phyloP scores from a whole-genome alignment of 2,888 invertebrate species.

The Oxytorus armatus region DNA sequence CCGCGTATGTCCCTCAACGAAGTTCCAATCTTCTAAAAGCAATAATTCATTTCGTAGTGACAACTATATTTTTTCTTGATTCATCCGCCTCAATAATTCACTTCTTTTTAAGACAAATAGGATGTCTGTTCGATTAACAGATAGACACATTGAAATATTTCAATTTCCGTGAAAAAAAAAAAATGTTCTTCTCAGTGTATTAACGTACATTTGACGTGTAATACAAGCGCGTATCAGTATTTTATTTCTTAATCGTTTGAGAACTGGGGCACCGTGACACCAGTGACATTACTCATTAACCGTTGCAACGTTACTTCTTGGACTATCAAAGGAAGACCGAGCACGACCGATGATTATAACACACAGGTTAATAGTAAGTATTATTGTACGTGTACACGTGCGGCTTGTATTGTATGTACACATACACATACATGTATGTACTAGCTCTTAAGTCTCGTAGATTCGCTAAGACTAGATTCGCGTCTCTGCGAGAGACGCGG shows the following conservation, averaged over 20 bases:
- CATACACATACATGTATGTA: conserved; percentile 2
- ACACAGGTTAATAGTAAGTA: conserved; percentile 79
- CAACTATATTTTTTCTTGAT: too few species aligned
- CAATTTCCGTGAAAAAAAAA: not conserved
- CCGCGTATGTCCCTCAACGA: too few species aligned
- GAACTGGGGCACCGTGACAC: conserved; percentile 81
- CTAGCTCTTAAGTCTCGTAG: not conserved
- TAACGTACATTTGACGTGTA: conserved; percentile 21
- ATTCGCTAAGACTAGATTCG: too few species aligned
- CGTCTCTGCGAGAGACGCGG: too few species aligned
- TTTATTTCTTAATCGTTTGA: conserved; percentile 75
- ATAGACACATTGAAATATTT: not conserved
- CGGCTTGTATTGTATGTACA: conserved; percentile 46
- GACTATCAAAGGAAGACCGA: conserved; percentile 77
- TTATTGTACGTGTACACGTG: conserved; percentile 71
- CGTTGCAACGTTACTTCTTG: conserved; percentile 75
- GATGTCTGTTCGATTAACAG: not conserved
- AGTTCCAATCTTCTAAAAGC: too few species aligned
- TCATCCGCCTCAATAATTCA: too few species aligned
- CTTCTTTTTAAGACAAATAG: not conserved
- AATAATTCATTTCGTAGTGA: too few species aligned
- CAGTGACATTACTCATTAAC: conserved; percentile 79
- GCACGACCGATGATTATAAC: conserved; percentile 77
- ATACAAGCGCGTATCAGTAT: conserved; percentile 26
- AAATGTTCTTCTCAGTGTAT: conserved; percentile 1